Percentiles rank a stretch among this genome's conserved stretches.
Evolutionary conservation across 2,888 invertebrate species (phyloP).

Genomic region (Conistra vaccinii): DNA sequence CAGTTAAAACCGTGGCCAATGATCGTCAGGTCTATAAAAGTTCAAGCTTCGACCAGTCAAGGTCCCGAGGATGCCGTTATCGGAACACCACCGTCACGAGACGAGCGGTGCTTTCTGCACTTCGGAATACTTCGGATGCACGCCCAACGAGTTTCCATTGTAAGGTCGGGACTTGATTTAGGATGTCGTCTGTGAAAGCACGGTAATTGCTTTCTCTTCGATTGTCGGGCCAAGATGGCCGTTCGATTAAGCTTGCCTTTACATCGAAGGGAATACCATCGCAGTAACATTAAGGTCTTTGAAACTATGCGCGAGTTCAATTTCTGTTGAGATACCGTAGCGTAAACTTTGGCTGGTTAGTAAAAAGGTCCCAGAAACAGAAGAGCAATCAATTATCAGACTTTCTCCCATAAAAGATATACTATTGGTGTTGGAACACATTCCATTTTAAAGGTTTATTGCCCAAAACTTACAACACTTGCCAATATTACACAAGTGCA

Average conservation of each 20-base stretch:
- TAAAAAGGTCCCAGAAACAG: not conserved
- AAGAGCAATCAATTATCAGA: not conserved
- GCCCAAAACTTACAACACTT: conserved; percentile 29
- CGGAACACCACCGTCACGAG: conserved; percentile 87
- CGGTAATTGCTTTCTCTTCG: conserved; percentile 68
- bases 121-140: conserved; percentile 62
- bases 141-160: conserved; percentile 73
- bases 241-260: conserved; percentile 52
- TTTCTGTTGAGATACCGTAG: conserved; percentile 3
- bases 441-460: not conserved
- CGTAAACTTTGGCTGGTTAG: not conserved
- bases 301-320: conserved; percentile 9
- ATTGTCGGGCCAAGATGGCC: conserved; percentile 52
- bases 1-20: conserved; percentile 67
- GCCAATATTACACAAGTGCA: conserved; percentile 11
- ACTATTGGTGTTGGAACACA: not conserved
- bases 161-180: conserved; percentile 66
- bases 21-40: conserved; percentile 77
- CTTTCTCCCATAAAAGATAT: not conserved
- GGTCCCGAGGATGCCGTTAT: conserved; percentile 87
- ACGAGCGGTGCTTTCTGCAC: conserved; percentile 73
- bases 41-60: conserved; percentile 82
- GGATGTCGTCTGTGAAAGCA: conserved; percentile 61
- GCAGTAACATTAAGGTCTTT: conserved; percentile 39
- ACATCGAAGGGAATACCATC: conserved; percentile 43